Percentiles rank a stretch among this genome's conserved stretches.
Evolutionary conservation across 2,113 vertebrate genomes (phyloP).

Genomic region (Sebastes schlegelii): DNA sequence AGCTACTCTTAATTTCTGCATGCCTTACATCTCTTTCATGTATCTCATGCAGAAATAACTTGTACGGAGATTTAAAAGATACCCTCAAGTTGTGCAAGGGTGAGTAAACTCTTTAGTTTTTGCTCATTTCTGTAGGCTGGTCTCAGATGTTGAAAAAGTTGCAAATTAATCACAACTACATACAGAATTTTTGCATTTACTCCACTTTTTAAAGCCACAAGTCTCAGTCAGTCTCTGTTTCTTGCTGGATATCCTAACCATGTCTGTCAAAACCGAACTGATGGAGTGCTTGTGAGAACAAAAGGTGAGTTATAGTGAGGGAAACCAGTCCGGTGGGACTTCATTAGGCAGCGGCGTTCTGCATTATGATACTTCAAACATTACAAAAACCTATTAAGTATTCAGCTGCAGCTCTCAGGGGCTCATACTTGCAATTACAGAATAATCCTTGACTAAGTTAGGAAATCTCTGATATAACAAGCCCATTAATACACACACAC

Average conservation of each 20-base stretch:
- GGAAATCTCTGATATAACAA: conserved; percentile 36
- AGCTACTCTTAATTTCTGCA: background rate
- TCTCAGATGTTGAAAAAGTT: background rate
- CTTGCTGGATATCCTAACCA: conserved; percentile 7
- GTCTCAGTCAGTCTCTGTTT: background rate
- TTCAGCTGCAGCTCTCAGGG: conserved; percentile 50
- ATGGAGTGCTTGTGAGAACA: conserved; percentile 43
- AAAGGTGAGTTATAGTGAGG: conserved; percentile 53
- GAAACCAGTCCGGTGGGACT: conserved; percentile 49
- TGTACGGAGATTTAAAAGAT: background rate
- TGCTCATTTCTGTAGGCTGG: background rate
- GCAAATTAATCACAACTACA: background rate
- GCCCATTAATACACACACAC: conserved; percentile 20
- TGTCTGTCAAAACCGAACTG: conserved; percentile 13
- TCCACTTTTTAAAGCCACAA: conserved; percentile 1
- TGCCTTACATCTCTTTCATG: background rate
- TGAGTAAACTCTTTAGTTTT: background rate
- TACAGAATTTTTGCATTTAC: background rate
- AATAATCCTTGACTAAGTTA: conserved; percentile 55
- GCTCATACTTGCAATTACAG: conserved; percentile 46
- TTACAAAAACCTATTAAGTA: conserved; percentile 52
- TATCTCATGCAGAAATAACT: background rate
- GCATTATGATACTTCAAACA: conserved; percentile 47
- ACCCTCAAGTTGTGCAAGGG: background rate
- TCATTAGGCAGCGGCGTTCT: conserved; percentile 51